Percentiles rank a stretch among this genome's conserved stretches.
Conservation (phyloP, 2,797 vertebrate species). For the Salmo trutta region DNA sequence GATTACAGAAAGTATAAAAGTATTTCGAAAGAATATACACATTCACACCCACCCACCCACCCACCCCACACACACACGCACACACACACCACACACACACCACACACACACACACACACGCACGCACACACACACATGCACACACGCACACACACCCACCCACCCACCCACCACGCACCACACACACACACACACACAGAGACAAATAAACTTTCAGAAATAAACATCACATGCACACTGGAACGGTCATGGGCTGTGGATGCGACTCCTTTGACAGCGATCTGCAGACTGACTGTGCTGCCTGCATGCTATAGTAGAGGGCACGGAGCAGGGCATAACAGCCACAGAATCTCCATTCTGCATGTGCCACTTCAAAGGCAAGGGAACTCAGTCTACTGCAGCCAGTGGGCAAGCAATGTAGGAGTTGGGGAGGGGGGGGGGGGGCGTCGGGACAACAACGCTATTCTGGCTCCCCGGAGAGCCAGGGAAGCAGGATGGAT, state of each 20-base stretch:
- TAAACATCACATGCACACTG: background rate
- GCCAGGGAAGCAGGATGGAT: constrained; percentile 13
- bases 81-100: too few relatives aligned
- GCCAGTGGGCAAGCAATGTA: constrained; percentile 45
- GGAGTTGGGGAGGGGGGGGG: background rate
- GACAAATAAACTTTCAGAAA: constrained; percentile 22
- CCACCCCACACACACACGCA: too few relatives aligned
- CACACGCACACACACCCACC: background rate
- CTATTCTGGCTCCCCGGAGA: constrained; percentile 33
- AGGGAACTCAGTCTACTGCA: constrained; percentile 55
- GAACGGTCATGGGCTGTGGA: background rate
- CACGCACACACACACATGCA: background rate
- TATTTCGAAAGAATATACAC: background rate
- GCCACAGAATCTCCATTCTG: constrained; percentile 62
- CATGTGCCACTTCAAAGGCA: constrained; percentile 61
- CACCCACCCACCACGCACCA: too few relatives aligned
- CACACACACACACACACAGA: background rate
- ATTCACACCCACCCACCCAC: background rate
- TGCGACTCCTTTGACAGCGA: background rate
- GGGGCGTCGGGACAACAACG: constrained; percentile 16
- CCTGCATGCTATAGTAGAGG: constrained; percentile 47
- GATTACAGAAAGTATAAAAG: background rate
- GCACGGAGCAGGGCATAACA: constrained; percentile 63
- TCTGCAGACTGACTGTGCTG: constrained; percentile 38
- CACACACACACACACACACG: too few relatives aligned